phyloP scores from a whole-genome alignment of 2,797 vertebrate species.

The Tragelaphus eurycerus region DNA sequence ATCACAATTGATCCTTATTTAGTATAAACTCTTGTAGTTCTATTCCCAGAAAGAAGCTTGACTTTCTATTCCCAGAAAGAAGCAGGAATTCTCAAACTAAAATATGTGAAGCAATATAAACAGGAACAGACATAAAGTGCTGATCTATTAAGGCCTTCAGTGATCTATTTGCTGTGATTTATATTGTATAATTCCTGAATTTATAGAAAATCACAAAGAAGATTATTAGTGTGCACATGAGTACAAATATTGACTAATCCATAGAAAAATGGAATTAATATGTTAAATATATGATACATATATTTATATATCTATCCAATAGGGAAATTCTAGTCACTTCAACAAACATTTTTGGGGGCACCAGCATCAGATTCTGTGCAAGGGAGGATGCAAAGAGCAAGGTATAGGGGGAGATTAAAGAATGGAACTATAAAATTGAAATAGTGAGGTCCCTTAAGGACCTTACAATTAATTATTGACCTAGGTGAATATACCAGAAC shows the following conservation, averaged over 20 bases:
- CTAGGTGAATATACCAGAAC: background rate
- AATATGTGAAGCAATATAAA: constrained; percentile 30
- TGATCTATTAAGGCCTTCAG: background rate
- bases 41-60: constrained; percentile 56
- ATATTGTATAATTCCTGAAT: constrained; percentile 22
- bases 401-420: background rate
- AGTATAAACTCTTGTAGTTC: background rate
- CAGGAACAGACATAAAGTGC: background rate
- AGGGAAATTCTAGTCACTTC: background rate
- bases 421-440: background rate
- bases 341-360: background rate
- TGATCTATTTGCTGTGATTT: constrained; percentile 2
- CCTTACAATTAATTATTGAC: background rate
- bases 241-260: background rate
- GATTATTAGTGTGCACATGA: background rate
- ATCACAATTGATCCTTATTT: background rate
- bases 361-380: background rate
- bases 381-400: background rate
- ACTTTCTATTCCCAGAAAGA: constrained; percentile 60
- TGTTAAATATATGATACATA: background rate
- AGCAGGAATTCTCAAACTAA: constrained; percentile 52
- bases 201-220: constrained; percentile 50
- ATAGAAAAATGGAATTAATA: constrained; percentile 25
- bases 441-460: background rate
- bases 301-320: background rate